These are phyloP conservation scores for Megastigmus dorsalis DNA, from an alignment of 2,888 invertebrate species.

Conservation along the genomic window DNA sequence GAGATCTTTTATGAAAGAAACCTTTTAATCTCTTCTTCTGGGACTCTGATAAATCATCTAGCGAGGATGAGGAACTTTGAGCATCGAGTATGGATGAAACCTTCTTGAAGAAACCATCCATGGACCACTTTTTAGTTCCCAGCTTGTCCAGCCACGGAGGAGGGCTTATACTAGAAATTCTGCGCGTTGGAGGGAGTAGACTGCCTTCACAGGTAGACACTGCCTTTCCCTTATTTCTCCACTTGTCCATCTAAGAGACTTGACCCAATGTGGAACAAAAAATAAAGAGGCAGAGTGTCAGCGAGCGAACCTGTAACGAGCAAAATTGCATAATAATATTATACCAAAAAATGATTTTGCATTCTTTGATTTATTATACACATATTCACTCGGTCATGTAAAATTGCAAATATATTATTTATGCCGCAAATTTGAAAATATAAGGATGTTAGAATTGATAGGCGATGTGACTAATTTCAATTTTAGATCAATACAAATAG, in stretches of 20 bases:
- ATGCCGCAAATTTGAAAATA: too few relatives aligned
- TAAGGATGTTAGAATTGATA: too few relatives aligned
- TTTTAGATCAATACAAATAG: too few relatives aligned
- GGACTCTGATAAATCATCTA: slow-evolving; percentile 11
- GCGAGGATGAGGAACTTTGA: slow-evolving; percentile 39
- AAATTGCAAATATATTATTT: too few relatives aligned
- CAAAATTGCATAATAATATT: too few relatives aligned
- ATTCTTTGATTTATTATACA: too few relatives aligned
- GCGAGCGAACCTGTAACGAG: slow-evolving; percentile 24
- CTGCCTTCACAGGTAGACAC: slow-evolving; percentile 21
- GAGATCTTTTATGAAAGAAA: too few relatives aligned
- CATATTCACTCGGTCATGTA: too few relatives aligned
- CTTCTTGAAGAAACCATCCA: slow-evolving; percentile 48
- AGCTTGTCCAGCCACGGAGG: slow-evolving; percentile 28
- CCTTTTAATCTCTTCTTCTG: slow-evolving; percentile 28
- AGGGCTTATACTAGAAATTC: neutral
- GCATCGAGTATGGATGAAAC: slow-evolving; percentile 42
- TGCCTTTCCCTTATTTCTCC: slow-evolving; percentile 25
- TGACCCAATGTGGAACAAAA: neutral
- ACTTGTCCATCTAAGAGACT: slow-evolving; percentile 48
- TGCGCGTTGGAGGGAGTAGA: slow-evolving; percentile 45
- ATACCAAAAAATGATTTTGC: too few relatives aligned
- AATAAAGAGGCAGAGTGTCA: slow-evolving; percentile 15
- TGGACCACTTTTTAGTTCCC: slow-evolving; percentile 41
- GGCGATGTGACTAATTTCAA: too few relatives aligned